Conservation (phyloP, 1,140 invertebrate species). For the Philotrypesis tridentata region DNA sequence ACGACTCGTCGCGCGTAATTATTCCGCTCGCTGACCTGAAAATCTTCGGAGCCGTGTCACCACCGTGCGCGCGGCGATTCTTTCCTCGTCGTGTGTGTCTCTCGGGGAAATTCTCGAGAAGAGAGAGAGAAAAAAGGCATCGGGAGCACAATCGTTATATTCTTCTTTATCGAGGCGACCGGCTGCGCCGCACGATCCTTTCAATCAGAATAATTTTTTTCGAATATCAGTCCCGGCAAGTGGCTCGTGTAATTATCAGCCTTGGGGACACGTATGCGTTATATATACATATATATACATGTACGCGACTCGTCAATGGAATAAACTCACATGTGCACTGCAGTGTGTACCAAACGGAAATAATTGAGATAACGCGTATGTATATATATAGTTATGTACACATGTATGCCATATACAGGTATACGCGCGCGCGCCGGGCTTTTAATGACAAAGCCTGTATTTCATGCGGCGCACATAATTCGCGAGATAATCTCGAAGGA, state of each 20-base stretch:
- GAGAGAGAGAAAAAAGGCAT: no score
- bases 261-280: no score
- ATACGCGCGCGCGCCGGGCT: not conserved
- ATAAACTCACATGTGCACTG: no score
- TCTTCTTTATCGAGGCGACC: no score
- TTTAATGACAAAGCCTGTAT: conserved; percentile 47
- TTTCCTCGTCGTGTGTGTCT: not conserved
- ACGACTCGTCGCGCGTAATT: conserved; percentile 54
- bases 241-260: no score
- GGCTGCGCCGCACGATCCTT: no score
- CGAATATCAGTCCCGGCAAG: no score
- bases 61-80: not conserved
- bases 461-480: conserved; percentile 49
- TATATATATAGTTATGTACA: not conserved
- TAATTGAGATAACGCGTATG: not conserved
- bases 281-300: no score
- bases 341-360: conserved; percentile 4
- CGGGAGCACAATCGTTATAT: no score
- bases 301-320: no score
- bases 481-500: conserved; percentile 16
- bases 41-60: conserved; percentile 61
- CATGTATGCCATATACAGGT: no score
- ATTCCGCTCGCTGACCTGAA: conserved; percentile 65
- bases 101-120: not conserved
- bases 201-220: not conserved